Conservation (phyloP, 2,113 vertebrate genomes). For the Apteryx owenii region DNA sequence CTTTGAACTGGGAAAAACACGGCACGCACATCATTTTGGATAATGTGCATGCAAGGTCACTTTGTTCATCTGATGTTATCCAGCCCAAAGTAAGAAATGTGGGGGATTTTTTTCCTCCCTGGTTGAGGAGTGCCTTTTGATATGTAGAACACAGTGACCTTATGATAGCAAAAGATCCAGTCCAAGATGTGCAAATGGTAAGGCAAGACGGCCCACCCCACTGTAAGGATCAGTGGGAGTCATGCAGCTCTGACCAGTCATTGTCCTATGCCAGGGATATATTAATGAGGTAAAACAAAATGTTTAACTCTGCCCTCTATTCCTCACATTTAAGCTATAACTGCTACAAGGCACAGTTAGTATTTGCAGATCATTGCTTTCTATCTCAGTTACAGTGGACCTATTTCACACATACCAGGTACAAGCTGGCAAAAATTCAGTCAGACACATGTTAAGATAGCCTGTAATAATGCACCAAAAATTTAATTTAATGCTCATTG, state of each 20-base stretch:
- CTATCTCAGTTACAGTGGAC: neutral
- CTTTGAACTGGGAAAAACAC: neutral
- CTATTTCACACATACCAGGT: neutral
- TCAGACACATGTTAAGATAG: neutral
- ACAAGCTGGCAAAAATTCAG: neutral
- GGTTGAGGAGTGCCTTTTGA: neutral
- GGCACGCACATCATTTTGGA: neutral
- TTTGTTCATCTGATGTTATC: neutral
- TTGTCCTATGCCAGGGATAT: neutral
- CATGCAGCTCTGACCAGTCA: neutral
- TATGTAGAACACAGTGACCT: neutral
- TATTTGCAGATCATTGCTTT: neutral
- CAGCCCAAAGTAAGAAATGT: neutral
- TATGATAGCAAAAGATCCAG: neutral
- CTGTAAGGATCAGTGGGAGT: neutral
- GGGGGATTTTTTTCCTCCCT: neutral
- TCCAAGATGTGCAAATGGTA: neutral
- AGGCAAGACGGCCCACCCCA: neutral
- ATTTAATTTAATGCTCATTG: neutral
- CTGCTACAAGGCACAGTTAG: neutral
- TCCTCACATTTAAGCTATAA: neutral
- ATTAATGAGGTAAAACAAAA: neutral
- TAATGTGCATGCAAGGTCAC: constrained; percentile 43
- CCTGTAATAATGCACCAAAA: neutral
- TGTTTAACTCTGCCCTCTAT: neutral